Evolutionary conservation across 2,113 vertebrate genomes (phyloP), one percentile per base, ranked within the genome.

Genomic region (Etheostoma spectabile): DNA sequence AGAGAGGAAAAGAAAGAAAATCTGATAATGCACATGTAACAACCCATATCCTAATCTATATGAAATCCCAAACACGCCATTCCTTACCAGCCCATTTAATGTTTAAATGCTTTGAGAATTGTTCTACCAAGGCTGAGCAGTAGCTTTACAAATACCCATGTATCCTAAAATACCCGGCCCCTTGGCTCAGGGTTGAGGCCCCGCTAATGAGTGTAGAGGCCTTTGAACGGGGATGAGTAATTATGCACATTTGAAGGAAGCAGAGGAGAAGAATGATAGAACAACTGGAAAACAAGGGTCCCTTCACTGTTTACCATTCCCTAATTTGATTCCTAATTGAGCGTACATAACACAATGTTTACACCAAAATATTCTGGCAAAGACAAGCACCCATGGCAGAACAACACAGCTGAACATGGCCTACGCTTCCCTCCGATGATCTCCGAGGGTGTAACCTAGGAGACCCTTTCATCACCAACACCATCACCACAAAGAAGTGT

Each of bases 241-340:
- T 89, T 88, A 90, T 74, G 70, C 84, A 86, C 75, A 83, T 75
- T 73, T 77, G 74, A 89, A 86, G 27, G 79, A 72, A 84, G 68
- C 77, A 82, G 72, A 80, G 76, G 67, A 80, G 57, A 66, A 85
- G 59, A 80, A 66, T 79, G 65, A 85, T 82, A 89, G 84, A 88
- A 90, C 77, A 86, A 74, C 76, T 77, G 64, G 68, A 87, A 89
- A 88, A 91, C 72, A 79, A 89, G 88, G 73, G 86, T 90, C 87
- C 77, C 81, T 79, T 82, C 73, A 70, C 72, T 85, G 83, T 89
- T 92, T 86, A 86, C 86, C 70, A 78, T 83, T 82, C 71, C 45
- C 74, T 86, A 90, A 90, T 91, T 88, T 91, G 90, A 89, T 88
- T 89, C 80, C 80, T 92, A 90, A 92, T 90, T 90, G 86, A 87